These are phyloP conservation scores for Dascillus cervinus DNA, from an alignment of 2,888 invertebrate species.

Conservation along the genomic window DNA sequence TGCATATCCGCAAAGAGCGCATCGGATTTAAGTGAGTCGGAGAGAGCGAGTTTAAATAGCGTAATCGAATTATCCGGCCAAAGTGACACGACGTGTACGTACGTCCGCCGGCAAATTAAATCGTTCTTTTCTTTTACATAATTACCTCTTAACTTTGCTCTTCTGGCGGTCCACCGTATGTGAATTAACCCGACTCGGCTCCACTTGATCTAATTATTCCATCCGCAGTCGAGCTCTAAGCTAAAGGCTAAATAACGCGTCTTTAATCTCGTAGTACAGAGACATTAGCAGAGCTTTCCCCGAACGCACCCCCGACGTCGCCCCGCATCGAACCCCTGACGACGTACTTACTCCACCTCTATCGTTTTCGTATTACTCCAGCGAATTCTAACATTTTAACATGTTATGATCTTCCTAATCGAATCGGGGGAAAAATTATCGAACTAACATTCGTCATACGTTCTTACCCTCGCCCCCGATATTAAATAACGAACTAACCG, in stretches of 20 bases:
- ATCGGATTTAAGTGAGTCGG: slow-evolving; percentile 17
- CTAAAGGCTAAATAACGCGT: slow-evolving; percentile 40
- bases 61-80: slow-evolving; percentile 17
- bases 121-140: slow-evolving; percentile 39
- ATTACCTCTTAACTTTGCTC: slow-evolving; percentile 38
- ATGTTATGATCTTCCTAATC: too few species aligned
- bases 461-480: too few species aligned
- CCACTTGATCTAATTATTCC: slow-evolving; percentile 41
- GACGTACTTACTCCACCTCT: too few species aligned
- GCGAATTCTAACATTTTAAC: too few species aligned
- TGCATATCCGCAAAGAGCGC: slow-evolving; percentile 11
- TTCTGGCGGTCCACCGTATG: slow-evolving; percentile 30
- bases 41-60: slow-evolving; percentile 17
- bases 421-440: too few species aligned
- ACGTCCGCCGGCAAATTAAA: slow-evolving; percentile 33
- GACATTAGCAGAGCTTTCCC: slow-evolving; percentile 25
- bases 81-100: slow-evolving; percentile 20
- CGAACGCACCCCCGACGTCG: not conserved
- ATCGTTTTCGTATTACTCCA: too few species aligned
- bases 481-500: slow-evolving; percentile 24
- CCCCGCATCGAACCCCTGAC: too few species aligned
- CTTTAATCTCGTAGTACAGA: slow-evolving; percentile 36
- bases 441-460: too few species aligned
- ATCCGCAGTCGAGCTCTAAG: slow-evolving; percentile 37
- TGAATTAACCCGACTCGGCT: slow-evolving; percentile 37